Evolutionary conservation across 2,888 invertebrate genomes (phyloP).

Genomic region (Dryomyza anilis): DNA sequence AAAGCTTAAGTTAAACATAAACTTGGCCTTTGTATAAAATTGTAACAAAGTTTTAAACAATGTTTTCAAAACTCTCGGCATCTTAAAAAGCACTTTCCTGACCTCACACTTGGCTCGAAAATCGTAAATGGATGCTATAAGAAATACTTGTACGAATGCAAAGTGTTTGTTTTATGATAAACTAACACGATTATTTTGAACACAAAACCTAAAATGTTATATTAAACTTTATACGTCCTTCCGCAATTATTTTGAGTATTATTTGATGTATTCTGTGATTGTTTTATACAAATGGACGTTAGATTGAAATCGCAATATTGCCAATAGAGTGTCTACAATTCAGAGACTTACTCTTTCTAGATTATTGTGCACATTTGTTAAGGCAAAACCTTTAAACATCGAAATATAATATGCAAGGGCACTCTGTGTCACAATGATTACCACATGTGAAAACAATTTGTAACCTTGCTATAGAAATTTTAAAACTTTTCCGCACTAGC

Average conservation of each 20-base stretch:
- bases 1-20: no score
- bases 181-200: slow-evolving; percentile 30
- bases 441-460: slow-evolving; percentile 41
- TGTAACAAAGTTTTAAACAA: no score
- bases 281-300: slow-evolving; percentile 25
- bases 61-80: no score
- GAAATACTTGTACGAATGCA: neutral
- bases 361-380: slow-evolving; percentile 26
- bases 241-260: neutral
- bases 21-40: no score
- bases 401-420: slow-evolving; percentile 21
- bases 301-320: slow-evolving; percentile 15
- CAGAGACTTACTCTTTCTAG: slow-evolving; percentile 32
- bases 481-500: no score
- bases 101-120: neutral
- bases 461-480: slow-evolving; percentile 36
- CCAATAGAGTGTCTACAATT: slow-evolving; percentile 31
- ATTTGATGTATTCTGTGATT: no score
- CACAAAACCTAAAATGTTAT: slow-evolving; percentile 25
- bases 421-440: slow-evolving; percentile 22
- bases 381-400: no score
- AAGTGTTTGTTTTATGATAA: neutral
- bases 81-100: neutral
- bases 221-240: neutral
- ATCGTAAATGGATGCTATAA: neutral